Conservation (phyloP, 2,888 invertebrate species). For the Hydroisotoma schaefferi region DNA sequence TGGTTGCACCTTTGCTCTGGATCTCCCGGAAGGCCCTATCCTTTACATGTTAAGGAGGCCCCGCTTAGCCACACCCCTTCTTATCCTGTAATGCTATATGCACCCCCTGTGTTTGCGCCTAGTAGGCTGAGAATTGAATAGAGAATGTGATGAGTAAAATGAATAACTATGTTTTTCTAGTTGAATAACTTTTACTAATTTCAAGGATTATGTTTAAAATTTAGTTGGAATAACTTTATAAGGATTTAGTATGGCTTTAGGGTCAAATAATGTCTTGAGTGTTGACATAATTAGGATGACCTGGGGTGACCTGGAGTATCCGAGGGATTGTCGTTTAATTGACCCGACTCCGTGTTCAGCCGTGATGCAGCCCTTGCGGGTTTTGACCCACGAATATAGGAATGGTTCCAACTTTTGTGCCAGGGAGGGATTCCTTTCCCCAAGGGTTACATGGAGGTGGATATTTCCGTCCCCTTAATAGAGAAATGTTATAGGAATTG, state of each 20-base stretch:
- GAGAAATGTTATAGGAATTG: not conserved
- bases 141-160: too few relatives aligned
- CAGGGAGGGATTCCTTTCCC: conserved; percentile 53
- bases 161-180: too few relatives aligned
- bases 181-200: too few relatives aligned
- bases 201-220: too few relatives aligned
- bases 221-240: conserved; percentile 75
- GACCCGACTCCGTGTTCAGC: conserved; percentile 97
- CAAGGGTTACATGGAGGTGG: conserved; percentile 78
- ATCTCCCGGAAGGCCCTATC: too few relatives aligned
- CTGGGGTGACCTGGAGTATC: conserved; percentile 68
- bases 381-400: conserved; percentile 77
- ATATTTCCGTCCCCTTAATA: conserved; percentile 85
- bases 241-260: conserved; percentile 89
- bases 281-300: conserved; percentile 76
- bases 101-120: too few relatives aligned
- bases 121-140: too few relatives aligned
- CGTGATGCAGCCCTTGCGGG: conserved; percentile 79
- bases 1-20: too few relatives aligned
- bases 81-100: too few relatives aligned
- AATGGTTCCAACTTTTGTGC: conserved; percentile 70
- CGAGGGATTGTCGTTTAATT: conserved; percentile 73
- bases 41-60: too few relatives aligned
- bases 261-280: conserved; percentile 84
- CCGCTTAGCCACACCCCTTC: too few relatives aligned